Percentiles rank a stretch among this genome's conserved stretches.
These are phyloP conservation scores for Carduelis carduelis DNA, from an alignment of 2,797 vertebrate species.

Conservation along the genomic window DNA sequence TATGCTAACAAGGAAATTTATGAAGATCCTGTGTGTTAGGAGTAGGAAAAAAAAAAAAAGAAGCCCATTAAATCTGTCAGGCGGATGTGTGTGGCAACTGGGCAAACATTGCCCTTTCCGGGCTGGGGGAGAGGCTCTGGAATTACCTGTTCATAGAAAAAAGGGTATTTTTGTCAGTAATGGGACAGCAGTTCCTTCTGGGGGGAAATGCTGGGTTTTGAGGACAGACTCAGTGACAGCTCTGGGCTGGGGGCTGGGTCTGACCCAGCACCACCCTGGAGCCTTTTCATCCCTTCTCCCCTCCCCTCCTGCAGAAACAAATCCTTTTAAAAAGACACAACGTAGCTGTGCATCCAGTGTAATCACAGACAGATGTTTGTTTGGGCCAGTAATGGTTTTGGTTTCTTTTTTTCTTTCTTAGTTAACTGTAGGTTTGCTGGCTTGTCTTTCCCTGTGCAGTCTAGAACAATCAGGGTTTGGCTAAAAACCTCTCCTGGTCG, in stretches of 20 bases:
- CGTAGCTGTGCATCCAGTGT: background rate
- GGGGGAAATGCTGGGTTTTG: background rate
- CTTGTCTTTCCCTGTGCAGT: background rate
- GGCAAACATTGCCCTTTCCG: slow-evolving; percentile 57
- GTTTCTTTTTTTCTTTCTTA: slow-evolving; percentile 1
- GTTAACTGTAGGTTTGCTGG: slow-evolving; percentile 40
- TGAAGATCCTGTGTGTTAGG: slow-evolving; percentile 63
- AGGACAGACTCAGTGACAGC: rapidly evolving
- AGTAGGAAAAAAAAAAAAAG: background rate
- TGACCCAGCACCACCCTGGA: background rate
- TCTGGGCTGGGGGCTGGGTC: background rate
- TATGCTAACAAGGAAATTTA: slow-evolving; percentile 60
- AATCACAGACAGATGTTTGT: slow-evolving; percentile 57
- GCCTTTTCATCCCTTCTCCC: background rate
- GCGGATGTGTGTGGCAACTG: slow-evolving; percentile 56
- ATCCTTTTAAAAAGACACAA: background rate
- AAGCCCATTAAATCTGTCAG: slow-evolving; percentile 38
- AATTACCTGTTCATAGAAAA: background rate
- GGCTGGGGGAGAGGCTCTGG: background rate
- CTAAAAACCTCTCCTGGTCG: slow-evolving; percentile 39
- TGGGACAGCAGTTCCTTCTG: background rate
- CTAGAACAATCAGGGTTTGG: slow-evolving; percentile 34
- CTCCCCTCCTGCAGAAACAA: background rate
- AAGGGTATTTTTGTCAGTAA: background rate
- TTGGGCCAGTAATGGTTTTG: slow-evolving; percentile 16